Base-by-base conservation (phyloP, 1,140 invertebrate genomes). In the Proales similis region DNA sequence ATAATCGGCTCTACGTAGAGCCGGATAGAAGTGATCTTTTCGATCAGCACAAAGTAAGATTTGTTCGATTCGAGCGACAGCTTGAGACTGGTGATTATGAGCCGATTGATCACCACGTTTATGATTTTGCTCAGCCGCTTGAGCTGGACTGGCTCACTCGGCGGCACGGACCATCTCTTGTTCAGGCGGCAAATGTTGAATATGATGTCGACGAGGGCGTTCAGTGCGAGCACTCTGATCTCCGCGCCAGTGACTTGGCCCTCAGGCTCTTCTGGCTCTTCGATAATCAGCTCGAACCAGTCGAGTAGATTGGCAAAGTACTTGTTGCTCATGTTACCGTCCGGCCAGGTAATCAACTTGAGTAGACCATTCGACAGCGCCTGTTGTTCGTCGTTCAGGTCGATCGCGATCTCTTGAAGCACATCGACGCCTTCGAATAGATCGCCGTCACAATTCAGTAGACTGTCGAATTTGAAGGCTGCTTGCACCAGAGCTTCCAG, bases 301-400 rank as follows among this genome's bases (percentile, higher is more conserved):
- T 57, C 36, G 12, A 57, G 14, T 26, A 57, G 12, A 12, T n/a
- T 19, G 0, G 20, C 19, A 6, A 57, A 39, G 9, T 57, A 57
- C 32, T 57, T 57, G 36, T 57, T 57, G 29, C 32, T 57, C 7
- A 57, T 42, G 20, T 57, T 57, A 24, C 51, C 51, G 20, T 57
- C 51, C 12, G 51, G 36, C 30, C 30, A n/a, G 30, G 33, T 53
- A 4, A 53, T 14, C 1, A 53, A 17, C 38, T 53, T 14, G 48
- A 33, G 24, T 9, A 53, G 4, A 38, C 26, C 26, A 9, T 9
- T 11, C n/a, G n/a, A n/a, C n/a, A n/a, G n/a, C 1, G 30, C 2
- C 3, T 4, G 3, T 14, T 4, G 5, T 17, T 36, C 26, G 26
- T 53, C 1, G 17, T 19, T 53, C 5, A 53, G 48, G 0, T 4